Base-by-base conservation (phyloP, 2,888 invertebrate genomes). In the Azorinus chamasolen region DNA sequence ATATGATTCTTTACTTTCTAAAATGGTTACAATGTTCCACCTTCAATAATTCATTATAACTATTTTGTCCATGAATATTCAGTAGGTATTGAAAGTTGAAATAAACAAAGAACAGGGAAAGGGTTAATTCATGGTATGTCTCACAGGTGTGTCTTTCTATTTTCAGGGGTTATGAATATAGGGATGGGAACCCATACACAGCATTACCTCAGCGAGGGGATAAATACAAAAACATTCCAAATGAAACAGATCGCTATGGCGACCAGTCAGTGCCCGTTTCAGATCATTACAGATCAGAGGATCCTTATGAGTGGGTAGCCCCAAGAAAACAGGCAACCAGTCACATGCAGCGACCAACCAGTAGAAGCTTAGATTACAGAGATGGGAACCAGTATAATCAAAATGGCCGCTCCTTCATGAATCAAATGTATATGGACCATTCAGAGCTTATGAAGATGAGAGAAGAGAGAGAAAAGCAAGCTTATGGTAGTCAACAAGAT, bases 381-480 rank as follows among this genome's bases (percentile, higher is more conserved):
- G 64, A 68, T 16, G 62, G 68, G n/a, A 20, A 43, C 43, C 66
- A 62, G 27, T 39, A 62, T 22, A 66, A 66, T 72, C 75, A 79
- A 58, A 73, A 79, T 63, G 82, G 80, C n/a, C 69, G 83, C 43
- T 85, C 90, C 18, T 91, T 88, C 74, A 83, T 83, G 61, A 91
- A 92, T 83, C 88, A 89, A 68, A 88, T 88, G 51, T 91, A 92
- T 74, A 91, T 91, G 90, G 91, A 91, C 59, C 88, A 88, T 53
- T 69, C 79, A 16, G 90, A 91, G 12, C 54, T 89, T 53, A 84
- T 86, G 70, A 71, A 81, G 58, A 59, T 86, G 51, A 73, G 82
- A 39, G 68, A 82, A 8, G 73, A 77, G 46, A 63, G 66, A 48
- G 65, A 75, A 18, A 72, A 79, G 51, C 78, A 78, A 8, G 54